Percentiles rank a stretch among this genome's conserved stretches.
These are phyloP conservation scores for Furcifer pardalis DNA, from an alignment of 2,797 vertebrate species.

Conservation along the genomic window DNA sequence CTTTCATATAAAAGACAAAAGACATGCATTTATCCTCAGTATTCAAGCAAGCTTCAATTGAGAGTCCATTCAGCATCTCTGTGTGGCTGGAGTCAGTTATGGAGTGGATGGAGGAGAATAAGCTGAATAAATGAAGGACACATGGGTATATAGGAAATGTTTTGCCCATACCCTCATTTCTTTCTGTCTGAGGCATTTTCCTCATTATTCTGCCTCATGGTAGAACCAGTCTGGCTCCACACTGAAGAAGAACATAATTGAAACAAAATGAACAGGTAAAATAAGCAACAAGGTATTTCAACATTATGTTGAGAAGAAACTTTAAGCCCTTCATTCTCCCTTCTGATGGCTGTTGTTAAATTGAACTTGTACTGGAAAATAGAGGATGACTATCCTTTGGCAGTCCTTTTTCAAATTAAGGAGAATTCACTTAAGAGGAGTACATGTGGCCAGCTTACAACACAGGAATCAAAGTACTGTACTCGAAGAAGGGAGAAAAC, in stretches of 20 bases:
- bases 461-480: neutral
- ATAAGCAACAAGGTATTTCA: neutral
- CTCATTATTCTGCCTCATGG: neutral
- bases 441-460: neutral
- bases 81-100: too few species aligned
- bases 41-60: too few species aligned
- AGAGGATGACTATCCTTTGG: too few species aligned
- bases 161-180: neutral
- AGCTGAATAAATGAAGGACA: neutral
- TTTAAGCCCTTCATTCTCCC: too few species aligned
- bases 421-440: neutral
- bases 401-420: too few species aligned
- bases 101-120: too few species aligned
- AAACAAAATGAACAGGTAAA: neutral
- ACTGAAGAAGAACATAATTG: neutral
- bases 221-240: neutral
- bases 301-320: too few species aligned
- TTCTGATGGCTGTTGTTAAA: too few species aligned
- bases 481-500: neutral
- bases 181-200: neutral
- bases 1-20: too few species aligned
- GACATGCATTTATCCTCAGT: too few species aligned
- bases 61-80: too few species aligned
- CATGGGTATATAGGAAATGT: neutral
- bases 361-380: too few species aligned